Evolutionary conservation across 2,797 vertebrate species (phyloP).

Genomic region (Phylloscopus collybita): DNA sequence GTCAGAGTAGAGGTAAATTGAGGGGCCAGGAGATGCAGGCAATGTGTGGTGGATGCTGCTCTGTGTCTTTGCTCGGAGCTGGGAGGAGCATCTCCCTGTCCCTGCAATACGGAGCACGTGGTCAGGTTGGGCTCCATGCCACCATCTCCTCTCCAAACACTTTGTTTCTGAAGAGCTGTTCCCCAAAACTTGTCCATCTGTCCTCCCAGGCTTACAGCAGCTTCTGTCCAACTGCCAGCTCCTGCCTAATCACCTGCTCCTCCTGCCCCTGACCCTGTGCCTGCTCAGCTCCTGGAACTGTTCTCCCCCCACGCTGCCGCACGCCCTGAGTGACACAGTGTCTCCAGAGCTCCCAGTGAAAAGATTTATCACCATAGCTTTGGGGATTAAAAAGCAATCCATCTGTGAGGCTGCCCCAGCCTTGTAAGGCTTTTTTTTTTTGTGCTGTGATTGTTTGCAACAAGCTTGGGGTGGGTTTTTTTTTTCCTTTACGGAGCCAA

Average conservation of each 20-base stretch:
- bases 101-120: background rate
- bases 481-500: background rate
- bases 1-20: accelerated
- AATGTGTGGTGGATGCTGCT: background rate
- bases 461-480: background rate
- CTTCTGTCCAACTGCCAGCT: background rate
- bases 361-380: conserved; percentile 59
- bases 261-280: accelerated
- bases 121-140: background rate
- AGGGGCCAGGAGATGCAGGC: background rate
- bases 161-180: background rate
- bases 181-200: background rate
- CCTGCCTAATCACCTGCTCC: background rate
- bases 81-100: background rate
- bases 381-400: conserved; percentile 68
- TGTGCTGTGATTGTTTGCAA: conserved; percentile 18
- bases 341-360: conserved; percentile 11
- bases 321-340: background rate
- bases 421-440: conserved; percentile 67
- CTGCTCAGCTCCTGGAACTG: background rate
- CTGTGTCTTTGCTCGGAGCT: accelerated
- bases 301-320: accelerated
- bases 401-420: conserved; percentile 43
- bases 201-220: background rate
- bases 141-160: background rate